Evolutionary conservation across 1,140 invertebrate species (phyloP).

Genomic region (Agrilus planipennis): DNA sequence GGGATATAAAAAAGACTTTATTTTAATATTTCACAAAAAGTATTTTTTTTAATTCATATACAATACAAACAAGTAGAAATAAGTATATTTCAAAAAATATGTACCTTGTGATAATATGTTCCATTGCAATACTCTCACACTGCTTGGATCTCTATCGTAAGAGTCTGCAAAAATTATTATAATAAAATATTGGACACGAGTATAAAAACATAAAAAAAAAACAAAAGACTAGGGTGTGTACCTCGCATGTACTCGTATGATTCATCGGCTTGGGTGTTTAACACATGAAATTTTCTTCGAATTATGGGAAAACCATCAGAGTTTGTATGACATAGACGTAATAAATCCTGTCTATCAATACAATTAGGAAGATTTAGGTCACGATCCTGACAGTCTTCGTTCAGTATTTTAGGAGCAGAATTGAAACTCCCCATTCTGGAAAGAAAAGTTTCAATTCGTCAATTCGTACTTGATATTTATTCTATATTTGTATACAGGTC

Average conservation of each 20-base stretch:
- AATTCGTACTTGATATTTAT: too few relatives aligned
- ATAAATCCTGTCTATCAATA: constrained; percentile 38
- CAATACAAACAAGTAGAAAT: constrained; percentile 1
- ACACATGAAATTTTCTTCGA: constrained; percentile 35
- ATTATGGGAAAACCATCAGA: constrained; percentile 35
- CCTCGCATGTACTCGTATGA: too few relatives aligned
- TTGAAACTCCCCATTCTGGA: constrained; percentile 64
- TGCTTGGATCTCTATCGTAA: constrained; percentile 27
- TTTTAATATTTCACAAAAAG: constrained; percentile 4
- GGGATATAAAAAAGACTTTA: constrained; percentile 18
- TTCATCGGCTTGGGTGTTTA: too few relatives aligned
- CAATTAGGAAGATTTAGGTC: constrained; percentile 41
- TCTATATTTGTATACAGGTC: too few relatives aligned
- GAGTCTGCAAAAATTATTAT: too few relatives aligned
- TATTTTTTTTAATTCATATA: background rate
- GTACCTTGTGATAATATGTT: constrained; percentile 68
- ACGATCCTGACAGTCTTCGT: constrained; percentile 51
- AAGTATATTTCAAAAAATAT: constrained; percentile 1
- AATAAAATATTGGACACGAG: too few relatives aligned
- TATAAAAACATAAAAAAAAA: too few relatives aligned
- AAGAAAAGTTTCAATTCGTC: constrained; percentile 24
- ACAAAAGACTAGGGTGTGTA: too few relatives aligned
- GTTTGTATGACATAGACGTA: constrained; percentile 41
- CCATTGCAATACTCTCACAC: constrained; percentile 58
- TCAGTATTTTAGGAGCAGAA: constrained; percentile 51